Evolutionary conservation across 2,113 vertebrate species (phyloP).

Genomic region (Neopipo cinnamomea): DNA sequence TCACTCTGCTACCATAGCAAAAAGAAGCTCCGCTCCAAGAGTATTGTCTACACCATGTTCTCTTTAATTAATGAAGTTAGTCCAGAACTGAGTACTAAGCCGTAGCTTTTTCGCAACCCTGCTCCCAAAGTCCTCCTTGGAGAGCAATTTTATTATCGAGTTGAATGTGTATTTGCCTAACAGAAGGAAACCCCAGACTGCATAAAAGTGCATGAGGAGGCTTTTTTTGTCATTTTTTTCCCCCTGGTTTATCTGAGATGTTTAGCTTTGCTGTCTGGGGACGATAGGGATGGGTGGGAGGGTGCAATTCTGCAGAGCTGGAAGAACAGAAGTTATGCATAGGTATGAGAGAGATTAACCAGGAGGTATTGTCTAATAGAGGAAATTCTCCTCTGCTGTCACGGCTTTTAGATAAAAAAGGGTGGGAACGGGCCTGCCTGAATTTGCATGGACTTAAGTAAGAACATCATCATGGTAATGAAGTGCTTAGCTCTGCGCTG

Average conservation of each 20-base stretch:
- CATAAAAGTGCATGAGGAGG: rapidly evolving
- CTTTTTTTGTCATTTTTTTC: neutral
- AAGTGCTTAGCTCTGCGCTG: neutral
- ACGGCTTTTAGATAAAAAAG: slow-evolving; percentile 39
- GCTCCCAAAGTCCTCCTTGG: neutral
- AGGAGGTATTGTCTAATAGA: neutral
- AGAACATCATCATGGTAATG: neutral
- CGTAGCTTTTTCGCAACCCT: neutral
- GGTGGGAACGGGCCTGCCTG: slow-evolving; percentile 38
- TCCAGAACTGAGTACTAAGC: neutral
- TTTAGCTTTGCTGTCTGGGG: neutral
- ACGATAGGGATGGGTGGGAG: neutral
- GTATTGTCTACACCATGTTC: neutral
- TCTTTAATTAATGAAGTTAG: neutral
- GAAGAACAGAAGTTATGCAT: neutral
- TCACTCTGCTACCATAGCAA: neutral
- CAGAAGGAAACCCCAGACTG: neutral
- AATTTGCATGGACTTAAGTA: slow-evolving; percentile 46
- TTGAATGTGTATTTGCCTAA: neutral
- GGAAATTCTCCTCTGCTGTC: slow-evolving; percentile 9
- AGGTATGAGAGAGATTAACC: slow-evolving; percentile 17
- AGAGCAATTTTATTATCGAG: neutral
- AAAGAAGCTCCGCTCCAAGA: rapidly evolving
- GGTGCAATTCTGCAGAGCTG: neutral
- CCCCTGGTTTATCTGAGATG: neutral